These are phyloP conservation scores for Polyommatus icarus DNA, from an alignment of 2,888 invertebrate species.

Conservation along the genomic window DNA sequence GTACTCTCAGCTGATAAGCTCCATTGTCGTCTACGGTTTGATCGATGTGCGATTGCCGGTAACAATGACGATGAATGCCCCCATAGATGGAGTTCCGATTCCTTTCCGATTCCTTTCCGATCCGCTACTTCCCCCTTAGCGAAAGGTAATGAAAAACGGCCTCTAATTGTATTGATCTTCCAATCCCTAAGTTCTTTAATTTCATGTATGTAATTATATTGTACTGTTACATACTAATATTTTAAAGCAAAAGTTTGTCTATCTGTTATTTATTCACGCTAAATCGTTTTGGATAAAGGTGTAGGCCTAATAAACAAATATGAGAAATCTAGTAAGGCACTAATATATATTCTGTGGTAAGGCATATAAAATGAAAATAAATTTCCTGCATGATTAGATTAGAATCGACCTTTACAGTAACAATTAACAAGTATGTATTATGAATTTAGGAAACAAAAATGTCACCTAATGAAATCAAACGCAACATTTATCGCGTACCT, in stretches of 20 bases:
- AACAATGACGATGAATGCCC: slow-evolving; percentile 67
- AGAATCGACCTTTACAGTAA: no score
- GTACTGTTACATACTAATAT: no score
- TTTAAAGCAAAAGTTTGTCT: no score
- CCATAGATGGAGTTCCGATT: slow-evolving; percentile 57
- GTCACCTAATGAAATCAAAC: not conserved
- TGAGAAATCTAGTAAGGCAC: no score
- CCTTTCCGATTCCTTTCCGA: slow-evolving; percentile 48
- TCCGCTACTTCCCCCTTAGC: slow-evolving; percentile 41
- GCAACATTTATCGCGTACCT: slow-evolving; percentile 17
- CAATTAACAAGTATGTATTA: not conserved
- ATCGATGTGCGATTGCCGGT: slow-evolving; percentile 63
- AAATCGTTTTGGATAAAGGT: no score
- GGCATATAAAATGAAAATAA: no score
- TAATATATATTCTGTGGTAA: no score
- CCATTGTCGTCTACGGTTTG: slow-evolving; percentile 57
- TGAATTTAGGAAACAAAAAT: not conserved
- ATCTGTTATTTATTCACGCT: no score
- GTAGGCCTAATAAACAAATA: no score
- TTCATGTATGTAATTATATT: not conserved
- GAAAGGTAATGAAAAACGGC: slow-evolving; percentile 3
- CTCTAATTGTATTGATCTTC: not conserved
- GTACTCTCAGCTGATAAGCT: slow-evolving; percentile 55
- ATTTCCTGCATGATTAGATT: no score
- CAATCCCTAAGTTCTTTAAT: not conserved